A percentile compares a stretch with the other conserved stretches of the same genome.
Conservation (phyloP, 2,797 vertebrate species). For the Morus bassanus region DNA sequence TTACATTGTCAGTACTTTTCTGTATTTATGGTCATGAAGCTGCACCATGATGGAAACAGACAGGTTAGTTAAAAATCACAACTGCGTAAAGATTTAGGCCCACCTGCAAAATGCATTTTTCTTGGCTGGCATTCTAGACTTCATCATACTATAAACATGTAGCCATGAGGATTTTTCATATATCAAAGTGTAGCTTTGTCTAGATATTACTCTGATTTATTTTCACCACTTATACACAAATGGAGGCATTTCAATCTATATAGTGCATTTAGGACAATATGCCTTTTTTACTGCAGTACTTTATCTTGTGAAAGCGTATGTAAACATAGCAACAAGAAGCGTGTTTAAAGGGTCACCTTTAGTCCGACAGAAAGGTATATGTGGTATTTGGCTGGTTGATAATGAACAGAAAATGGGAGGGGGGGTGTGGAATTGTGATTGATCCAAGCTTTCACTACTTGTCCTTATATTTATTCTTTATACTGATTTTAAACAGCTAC, state of each 20-base stretch:
- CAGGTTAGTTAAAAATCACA: conserved; percentile 72
- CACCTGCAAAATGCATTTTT: conserved; percentile 70
- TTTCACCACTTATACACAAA: conserved; percentile 62
- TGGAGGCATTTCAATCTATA: conserved; percentile 55
- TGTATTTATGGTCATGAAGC: conserved; percentile 68
- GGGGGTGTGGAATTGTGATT: background rate
- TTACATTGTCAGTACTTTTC: conserved; percentile 58
- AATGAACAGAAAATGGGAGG: background rate
- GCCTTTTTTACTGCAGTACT: conserved; percentile 46
- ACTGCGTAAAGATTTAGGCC: conserved; percentile 65
- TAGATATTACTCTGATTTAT: conserved; percentile 76
- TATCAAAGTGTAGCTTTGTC: conserved; percentile 71
- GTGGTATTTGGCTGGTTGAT: background rate
- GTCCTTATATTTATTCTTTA: background rate
- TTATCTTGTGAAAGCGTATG: conserved; percentile 51
- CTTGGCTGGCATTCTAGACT: conserved; percentile 61
- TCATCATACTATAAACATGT: conserved; percentile 69
- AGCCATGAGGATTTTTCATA: conserved; percentile 65
- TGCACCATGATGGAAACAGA: conserved; percentile 63
- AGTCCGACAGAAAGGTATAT: background rate
- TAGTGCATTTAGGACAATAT: conserved; percentile 57
- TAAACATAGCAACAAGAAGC: conserved; percentile 11
- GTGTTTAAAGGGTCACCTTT: conserved; percentile 63
- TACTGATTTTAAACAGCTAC: background rate
- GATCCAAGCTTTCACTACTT: background rate